These are phyloP conservation scores for Myotis findleyi DNA, from an alignment of 2,797 vertebrate species.

Conservation along the genomic window DNA sequence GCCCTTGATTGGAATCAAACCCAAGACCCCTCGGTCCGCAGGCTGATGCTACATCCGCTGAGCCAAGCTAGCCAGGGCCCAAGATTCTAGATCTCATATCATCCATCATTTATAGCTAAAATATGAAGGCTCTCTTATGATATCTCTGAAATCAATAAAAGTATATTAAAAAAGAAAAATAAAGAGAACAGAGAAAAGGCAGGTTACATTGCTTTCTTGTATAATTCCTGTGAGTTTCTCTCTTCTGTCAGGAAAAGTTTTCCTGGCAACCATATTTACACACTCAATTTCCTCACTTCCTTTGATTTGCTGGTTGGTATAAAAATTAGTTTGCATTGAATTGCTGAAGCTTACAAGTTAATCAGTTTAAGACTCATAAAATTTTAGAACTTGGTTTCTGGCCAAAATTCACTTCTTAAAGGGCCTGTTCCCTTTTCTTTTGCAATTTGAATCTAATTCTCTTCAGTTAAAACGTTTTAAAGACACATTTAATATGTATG, in stretches of 20 bases:
- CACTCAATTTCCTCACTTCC: conserved; percentile 26
- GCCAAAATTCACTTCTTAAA: conserved; percentile 1
- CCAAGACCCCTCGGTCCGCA: no score
- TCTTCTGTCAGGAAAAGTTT: conserved; percentile 65
- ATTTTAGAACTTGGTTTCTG: conserved; percentile 47
- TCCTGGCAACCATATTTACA: conserved; percentile 66
- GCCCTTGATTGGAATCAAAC: no score
- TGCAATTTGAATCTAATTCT: conserved; percentile 22
- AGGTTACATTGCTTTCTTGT: conserved; percentile 27
- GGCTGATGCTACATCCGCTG: no score
- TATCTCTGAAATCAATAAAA: not conserved
- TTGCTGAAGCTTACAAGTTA: conserved; percentile 54
- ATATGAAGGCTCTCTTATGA: not conserved
- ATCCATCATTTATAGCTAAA: conserved; percentile 8
- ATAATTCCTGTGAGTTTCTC: conserved; percentile 55
- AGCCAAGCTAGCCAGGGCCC: no score
- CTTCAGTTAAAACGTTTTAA: conserved; percentile 47
- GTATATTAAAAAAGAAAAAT: not conserved
- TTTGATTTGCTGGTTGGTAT: conserved; percentile 49
- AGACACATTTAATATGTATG: not conserved
- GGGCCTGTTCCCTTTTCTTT: not conserved
- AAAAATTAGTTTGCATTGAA: conserved; percentile 65
- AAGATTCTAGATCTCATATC: conserved; percentile 21
- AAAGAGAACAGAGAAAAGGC: conserved; percentile 44
- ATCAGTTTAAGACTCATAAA: conserved; percentile 57